phyloP scores from a whole-genome alignment of 1,140 invertebrate genomes.

The Lineus longissimus region DNA sequence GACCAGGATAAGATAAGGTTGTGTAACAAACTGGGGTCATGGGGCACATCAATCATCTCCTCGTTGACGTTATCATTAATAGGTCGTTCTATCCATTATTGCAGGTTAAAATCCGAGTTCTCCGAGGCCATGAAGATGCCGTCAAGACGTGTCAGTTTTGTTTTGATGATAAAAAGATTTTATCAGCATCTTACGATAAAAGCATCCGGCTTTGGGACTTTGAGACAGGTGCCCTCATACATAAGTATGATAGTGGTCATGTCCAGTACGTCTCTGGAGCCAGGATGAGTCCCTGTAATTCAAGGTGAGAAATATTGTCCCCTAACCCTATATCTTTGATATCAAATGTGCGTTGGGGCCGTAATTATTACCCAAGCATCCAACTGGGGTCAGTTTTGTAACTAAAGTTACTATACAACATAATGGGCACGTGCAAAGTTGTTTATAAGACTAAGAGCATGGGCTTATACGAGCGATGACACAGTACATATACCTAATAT shows the following conservation, averaged over 20 bases:
- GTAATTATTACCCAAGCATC: not conserved
- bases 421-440: too few species aligned
- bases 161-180: conserved; percentile 31
- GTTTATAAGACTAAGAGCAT: too few species aligned
- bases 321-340: not conserved
- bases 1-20: too few species aligned
- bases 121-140: conserved; percentile 37
- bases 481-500: too few species aligned
- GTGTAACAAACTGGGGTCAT: too few species aligned
- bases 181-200: conserved; percentile 41
- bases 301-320: conserved; percentile 27
- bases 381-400: too few species aligned
- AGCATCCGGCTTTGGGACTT: conserved; percentile 41
- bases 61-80: too few species aligned
- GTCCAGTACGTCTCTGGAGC: conserved; percentile 27
- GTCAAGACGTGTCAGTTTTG: conserved; percentile 46
- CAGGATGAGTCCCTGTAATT: conserved; percentile 24
- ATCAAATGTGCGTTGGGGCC: not conserved
- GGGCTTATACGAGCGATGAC: too few species aligned
- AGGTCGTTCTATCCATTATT: too few species aligned
- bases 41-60: too few species aligned
- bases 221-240: conserved; percentile 29
- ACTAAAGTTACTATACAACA: too few species aligned
- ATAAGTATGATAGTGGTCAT: conserved; percentile 29
- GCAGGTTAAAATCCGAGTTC: conserved; percentile 43